These are phyloP conservation scores for Dicroscelio sp. DNA, from an alignment of 2,888 invertebrate species.

Conservation along the genomic window DNA sequence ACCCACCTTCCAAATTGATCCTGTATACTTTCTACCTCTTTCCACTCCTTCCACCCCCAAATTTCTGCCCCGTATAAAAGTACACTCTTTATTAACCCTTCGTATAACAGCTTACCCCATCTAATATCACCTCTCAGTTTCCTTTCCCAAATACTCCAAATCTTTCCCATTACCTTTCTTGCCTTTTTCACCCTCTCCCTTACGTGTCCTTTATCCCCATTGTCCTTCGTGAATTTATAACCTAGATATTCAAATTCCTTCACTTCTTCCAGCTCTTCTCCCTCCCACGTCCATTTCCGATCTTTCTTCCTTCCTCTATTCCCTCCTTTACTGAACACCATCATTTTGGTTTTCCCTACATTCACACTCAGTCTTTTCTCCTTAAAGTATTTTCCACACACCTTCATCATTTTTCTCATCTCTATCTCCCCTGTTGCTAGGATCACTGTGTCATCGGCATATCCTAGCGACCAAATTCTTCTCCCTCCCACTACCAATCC, in stretches of 20 bases:
- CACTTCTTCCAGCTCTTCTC: constrained; percentile 1
- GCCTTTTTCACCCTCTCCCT: too few species aligned
- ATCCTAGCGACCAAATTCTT: background rate
- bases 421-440: background rate
- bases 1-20: constrained; percentile 9
- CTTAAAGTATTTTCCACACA: background rate
- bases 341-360: background rate
- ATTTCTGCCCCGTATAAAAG: background rate
- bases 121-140: background rate
- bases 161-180: background rate
- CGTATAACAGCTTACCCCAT: background rate
- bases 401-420: background rate
- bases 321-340: constrained; percentile 16
- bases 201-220: too few species aligned
- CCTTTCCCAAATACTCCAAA: too few species aligned
- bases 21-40: too few species aligned
- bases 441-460: background rate
- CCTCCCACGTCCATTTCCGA: background rate
- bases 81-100: background rate
- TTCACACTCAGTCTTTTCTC: background rate
- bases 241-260: background rate
- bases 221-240: background rate
- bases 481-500: background rate
- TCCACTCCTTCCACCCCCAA: too few species aligned
- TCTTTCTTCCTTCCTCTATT: background rate